Conservation (phyloP, 2,797 vertebrate species). For the Brachyalestes nurse region DNA sequence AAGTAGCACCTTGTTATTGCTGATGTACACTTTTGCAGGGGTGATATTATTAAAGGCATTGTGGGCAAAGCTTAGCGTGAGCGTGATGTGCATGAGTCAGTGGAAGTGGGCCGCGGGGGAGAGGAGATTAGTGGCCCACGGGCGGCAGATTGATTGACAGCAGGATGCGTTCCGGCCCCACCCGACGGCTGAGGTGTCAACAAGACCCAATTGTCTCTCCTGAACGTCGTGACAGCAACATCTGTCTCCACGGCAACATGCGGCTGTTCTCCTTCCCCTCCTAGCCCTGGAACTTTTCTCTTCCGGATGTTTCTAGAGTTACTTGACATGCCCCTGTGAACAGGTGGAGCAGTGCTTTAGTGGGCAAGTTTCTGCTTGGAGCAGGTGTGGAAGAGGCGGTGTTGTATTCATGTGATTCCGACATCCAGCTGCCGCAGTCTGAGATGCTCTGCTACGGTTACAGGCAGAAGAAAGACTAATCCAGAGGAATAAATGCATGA, state of each 20-base stretch:
- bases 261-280: constrained; percentile 41
- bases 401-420: neutral
- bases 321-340: constrained; percentile 32
- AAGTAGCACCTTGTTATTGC: constrained; percentile 41
- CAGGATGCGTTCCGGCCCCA: constrained; percentile 50
- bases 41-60: constrained; percentile 48
- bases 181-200: constrained; percentile 56
- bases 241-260: constrained; percentile 56
- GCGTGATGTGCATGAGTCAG: constrained; percentile 47
- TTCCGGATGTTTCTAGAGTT: constrained; percentile 28
- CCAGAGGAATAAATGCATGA: constrained; percentile 1
- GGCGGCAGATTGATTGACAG: constrained; percentile 51
- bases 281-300: constrained; percentile 43
- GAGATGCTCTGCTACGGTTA: neutral
- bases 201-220: constrained; percentile 28
- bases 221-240: constrained; percentile 57
- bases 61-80: constrained; percentile 29
- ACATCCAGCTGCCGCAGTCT: constrained; percentile 31
- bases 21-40: constrained; percentile 34
- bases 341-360: constrained; percentile 1
- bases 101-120: constrained; percentile 30
- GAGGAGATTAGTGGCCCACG: constrained; percentile 47
- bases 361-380: constrained; percentile 19
- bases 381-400: constrained; percentile 25
- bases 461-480: constrained; percentile 17